Conservation (phyloP, 2,797 vertebrate species). For the Toxotes lorentzi region DNA sequence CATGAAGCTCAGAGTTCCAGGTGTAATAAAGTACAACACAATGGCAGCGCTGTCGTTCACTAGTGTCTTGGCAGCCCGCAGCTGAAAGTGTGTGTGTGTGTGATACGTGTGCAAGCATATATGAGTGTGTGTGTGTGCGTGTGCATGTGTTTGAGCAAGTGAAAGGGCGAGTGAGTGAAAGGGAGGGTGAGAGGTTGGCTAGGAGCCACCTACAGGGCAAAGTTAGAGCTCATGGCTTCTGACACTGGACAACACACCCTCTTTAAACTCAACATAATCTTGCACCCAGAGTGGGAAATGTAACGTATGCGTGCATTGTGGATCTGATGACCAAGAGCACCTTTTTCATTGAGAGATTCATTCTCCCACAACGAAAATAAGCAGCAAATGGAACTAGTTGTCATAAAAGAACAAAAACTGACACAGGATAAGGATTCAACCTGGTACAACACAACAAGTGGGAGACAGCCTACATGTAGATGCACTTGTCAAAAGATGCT, state of each 20-base stretch:
- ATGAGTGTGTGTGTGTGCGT: conserved; percentile 4
- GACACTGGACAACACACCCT: conserved; percentile 31
- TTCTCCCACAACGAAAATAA: conserved; percentile 8
- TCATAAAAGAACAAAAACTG: neutral
- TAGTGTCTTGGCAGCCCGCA: conserved; percentile 60
- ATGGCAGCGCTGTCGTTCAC: conserved; percentile 73
- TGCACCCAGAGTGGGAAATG: neutral
- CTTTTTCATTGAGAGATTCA: neutral
- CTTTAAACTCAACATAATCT: conserved; percentile 17
- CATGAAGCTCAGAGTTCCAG: conserved; percentile 84
- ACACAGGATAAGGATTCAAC: neutral
- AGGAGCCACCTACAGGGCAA: conserved; percentile 62
- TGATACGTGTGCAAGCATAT: conserved; percentile 18
- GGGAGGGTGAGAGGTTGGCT: conserved; percentile 13
- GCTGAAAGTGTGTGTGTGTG: conserved; percentile 34
- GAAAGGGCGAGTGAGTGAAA: conserved; percentile 22
- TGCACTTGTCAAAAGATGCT: conserved; percentile 27
- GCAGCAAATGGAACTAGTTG: neutral
- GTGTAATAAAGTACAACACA: conserved; percentile 83
- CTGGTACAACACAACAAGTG: conserved; percentile 22
- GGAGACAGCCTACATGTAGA: conserved; percentile 6
- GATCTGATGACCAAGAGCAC: conserved; percentile 1
- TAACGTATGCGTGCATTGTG: neutral
- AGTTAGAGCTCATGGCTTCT: conserved; percentile 50
- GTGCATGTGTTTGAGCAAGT: conserved; percentile 24